Evolutionary conservation across 2,888 invertebrate genomes (phyloP).

Genomic region (Lacanobia wlatinum): DNA sequence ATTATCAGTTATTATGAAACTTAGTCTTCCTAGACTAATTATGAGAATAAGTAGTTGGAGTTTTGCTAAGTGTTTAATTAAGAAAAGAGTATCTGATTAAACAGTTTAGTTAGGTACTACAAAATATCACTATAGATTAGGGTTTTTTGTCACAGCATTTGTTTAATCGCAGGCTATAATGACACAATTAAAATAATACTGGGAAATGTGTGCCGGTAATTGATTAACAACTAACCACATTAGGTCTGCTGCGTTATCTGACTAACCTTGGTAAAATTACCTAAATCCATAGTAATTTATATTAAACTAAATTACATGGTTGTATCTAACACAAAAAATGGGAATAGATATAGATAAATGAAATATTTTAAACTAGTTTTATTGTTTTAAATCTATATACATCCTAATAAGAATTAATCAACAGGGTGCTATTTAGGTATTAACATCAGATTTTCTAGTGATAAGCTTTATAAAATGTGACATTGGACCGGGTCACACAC

Average conservation of each 20-base stretch:
- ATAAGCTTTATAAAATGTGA: neutral
- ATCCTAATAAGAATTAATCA: neutral
- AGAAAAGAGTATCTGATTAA: neutral
- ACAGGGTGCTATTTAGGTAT: neutral
- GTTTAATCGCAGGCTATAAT: slow-evolving; percentile 9
- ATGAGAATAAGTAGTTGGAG: no score
- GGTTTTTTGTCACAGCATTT: neutral
- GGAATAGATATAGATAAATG: no score
- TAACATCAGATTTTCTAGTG: neutral
- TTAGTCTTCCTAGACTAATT: no score
- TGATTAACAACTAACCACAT: neutral
- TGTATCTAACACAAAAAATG: no score
- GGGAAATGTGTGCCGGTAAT: neutral
- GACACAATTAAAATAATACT: neutral
- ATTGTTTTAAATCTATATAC: neutral
- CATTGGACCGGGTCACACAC: neutral
- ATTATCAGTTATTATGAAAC: no score
- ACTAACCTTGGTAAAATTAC: neutral
- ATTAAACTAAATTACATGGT: no score
- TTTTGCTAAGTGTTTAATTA: neutral
- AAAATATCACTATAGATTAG: neutral
- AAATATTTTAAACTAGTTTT: neutral
- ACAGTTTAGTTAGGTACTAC: neutral
- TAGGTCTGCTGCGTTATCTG: neutral
- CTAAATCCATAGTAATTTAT: neutral